phyloP scores from a whole-genome alignment of 2,113 vertebrate genomes.

The Chitala chitala region DNA sequence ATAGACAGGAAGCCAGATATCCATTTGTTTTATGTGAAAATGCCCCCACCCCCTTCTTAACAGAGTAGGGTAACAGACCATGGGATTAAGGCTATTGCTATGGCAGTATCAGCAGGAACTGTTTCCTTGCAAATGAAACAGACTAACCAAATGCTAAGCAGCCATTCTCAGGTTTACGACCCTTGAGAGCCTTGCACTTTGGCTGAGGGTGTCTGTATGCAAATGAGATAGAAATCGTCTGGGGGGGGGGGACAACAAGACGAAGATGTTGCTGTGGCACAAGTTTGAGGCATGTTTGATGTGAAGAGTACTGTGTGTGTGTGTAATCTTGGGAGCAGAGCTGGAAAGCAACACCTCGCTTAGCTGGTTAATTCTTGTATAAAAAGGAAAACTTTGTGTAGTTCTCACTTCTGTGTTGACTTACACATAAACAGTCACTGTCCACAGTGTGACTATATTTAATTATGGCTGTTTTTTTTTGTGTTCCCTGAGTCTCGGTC shows the following conservation, averaged over 20 bases:
- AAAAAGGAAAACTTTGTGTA: too few species aligned
- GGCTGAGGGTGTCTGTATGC: neutral
- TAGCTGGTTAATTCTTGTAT: too few species aligned
- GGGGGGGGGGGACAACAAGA: neutral
- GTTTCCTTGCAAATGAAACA: conserved; percentile 2
- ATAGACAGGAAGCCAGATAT: neutral
- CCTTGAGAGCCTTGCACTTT: neutral
- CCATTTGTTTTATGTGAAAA: conserved; percentile 3
- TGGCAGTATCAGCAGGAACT: neutral
- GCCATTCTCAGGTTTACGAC: conserved; percentile 8
- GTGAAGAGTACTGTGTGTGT: neutral
- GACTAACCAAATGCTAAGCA: conserved; percentile 5
- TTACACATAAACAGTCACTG: too few species aligned
- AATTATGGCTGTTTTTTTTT: too few species aligned
- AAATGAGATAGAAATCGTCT: neutral
- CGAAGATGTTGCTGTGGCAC: neutral
- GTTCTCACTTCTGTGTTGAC: too few species aligned
- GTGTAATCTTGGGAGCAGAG: neutral
- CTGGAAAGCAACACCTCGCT: too few species aligned
- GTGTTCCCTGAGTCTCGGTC: too few species aligned
- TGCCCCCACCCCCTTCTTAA: neutral
- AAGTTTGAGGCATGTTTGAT: neutral
- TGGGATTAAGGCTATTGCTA: neutral
- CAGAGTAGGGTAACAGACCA: neutral
- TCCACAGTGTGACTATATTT: too few species aligned